Evolutionary conservation across 2,888 invertebrate species (phyloP).

Genomic region (Acleris laterana): DNA sequence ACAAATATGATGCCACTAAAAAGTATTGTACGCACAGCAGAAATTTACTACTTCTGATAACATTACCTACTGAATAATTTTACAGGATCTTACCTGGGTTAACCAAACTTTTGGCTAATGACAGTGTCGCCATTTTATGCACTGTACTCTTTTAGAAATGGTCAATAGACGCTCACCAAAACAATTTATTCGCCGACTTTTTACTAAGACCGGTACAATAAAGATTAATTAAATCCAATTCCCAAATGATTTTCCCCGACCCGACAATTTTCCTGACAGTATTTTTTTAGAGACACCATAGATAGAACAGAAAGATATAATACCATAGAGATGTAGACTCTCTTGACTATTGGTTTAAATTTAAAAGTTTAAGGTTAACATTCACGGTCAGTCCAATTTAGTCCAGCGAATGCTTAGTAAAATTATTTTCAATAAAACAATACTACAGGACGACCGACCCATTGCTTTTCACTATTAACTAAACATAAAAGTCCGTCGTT

Average conservation of each 20-base stretch:
- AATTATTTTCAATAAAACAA: too few species aligned
- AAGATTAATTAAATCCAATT: slow-evolving; percentile 5
- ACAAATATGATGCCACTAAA: too few species aligned
- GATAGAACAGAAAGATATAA: slow-evolving; percentile 1
- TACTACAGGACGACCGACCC: too few species aligned
- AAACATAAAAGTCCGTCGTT: too few species aligned
- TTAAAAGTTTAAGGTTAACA: too few species aligned
- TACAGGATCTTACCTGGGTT: slow-evolving; percentile 67
- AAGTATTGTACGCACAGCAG: too few species aligned
- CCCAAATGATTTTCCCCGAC: slow-evolving; percentile 16
- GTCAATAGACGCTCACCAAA: background rate
- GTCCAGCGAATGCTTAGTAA: too few species aligned
- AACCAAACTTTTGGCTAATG: slow-evolving; percentile 80
- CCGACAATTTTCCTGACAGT: background rate
- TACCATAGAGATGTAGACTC: slow-evolving; percentile 2
- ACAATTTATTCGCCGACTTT: slow-evolving; percentile 11
- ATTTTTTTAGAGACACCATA: slow-evolving; percentile 6
- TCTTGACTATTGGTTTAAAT: too few species aligned
- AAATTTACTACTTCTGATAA: background rate
- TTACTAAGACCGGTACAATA: slow-evolving; percentile 14
- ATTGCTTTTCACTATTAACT: too few species aligned
- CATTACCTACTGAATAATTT: slow-evolving; percentile 23
- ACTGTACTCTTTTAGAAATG: slow-evolving; percentile 37
- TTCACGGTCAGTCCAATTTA: too few species aligned
- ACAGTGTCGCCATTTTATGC: slow-evolving; percentile 70